Base-by-base conservation (phyloP, 2,797 vertebrate species). In the Neopelma chrysocephalum region DNA sequence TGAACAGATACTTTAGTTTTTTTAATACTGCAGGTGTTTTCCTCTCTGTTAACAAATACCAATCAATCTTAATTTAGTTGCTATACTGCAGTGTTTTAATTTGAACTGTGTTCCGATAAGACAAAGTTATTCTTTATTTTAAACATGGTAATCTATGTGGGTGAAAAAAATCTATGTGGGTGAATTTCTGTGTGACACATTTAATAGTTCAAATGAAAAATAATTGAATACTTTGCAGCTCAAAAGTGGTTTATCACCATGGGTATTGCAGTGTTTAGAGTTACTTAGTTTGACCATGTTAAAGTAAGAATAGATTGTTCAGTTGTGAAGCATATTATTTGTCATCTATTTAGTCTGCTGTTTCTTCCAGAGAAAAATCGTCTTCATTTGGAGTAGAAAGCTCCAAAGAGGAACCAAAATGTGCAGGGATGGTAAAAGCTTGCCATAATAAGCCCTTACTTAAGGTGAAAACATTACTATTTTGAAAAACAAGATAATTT, bases 171-270 rank as follows among this genome's bases (percentile, higher is more conserved):
- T 48, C 57, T 89, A 56, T 36, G 60, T 75, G 56, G 34, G 65
- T 95, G 65, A 87, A 94, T 91, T 92, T 95, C 25, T 45, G 60
- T 82, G 81, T 92, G 93, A 96, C 77, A 82, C 42, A 72, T 82
- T 80, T 83, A 96, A 96, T 73, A 87, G 91, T 90, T 95, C 91
- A 94, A 91, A 92, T 89, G 95, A 94, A 96, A 97, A 96, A 94
- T 81, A 91, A 95, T 22, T 90, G 91, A 95, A 89, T 75, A 94
- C 87, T 94, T 85, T 79, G 88, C 90, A 66, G 62, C 72, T 93
- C 48, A 88, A 69, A 94, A 94, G 94, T 62, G 48, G 85, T 94
- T 92, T 94, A 82, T 82, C 54, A 69, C 94, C 91, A 72, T 19
- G 72, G 93, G 94, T 96, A 94, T 95, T 73, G 62, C 20, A 36